phyloP scores from a whole-genome alignment of 2,888 invertebrate genomes.

The Caenorhabditis japonica region DNA sequence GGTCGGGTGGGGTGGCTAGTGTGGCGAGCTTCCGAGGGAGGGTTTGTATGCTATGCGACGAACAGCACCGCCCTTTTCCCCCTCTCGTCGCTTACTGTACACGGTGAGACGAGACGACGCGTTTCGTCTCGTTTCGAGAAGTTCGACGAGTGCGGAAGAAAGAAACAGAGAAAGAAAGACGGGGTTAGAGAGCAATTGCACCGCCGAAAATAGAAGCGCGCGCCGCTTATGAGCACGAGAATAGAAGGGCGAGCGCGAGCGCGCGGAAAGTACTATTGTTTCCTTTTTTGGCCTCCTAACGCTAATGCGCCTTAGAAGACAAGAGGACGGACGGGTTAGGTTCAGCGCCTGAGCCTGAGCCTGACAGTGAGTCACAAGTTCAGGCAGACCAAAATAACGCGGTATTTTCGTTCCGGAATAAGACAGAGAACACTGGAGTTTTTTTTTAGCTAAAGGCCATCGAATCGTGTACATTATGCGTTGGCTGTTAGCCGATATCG shows the following conservation, averaged over 20 bases:
- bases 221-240: conserved; percentile 42
- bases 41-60: conserved; percentile 39
- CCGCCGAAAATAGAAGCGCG: conserved; percentile 49
- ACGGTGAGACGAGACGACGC: conserved; percentile 10
- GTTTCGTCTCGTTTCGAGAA: too few relatives aligned
- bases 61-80: conserved; percentile 8
- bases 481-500: too few relatives aligned
- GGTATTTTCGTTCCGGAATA: conserved; percentile 8
- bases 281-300: conserved; percentile 49
- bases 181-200: too few relatives aligned
- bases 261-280: conserved; percentile 57
- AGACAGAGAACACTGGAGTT: too few relatives aligned
- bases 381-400: conserved; percentile 25
- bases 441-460: too few relatives aligned
- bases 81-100: conserved; percentile 29
- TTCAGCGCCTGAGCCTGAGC: conserved; percentile 6
- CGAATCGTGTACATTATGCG: too few relatives aligned
- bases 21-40: conserved; percentile 40
- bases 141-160: conserved; percentile 15
- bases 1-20: conserved; percentile 8
- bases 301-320: conserved; percentile 21
- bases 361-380: conserved; percentile 14
- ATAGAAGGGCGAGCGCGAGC: conserved; percentile 40
- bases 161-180: conserved; percentile 6
- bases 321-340: conserved; percentile 25